Evolutionary conservation across 2,113 vertebrate genomes (phyloP).

Genomic region (Phalacrocorax aristotelis): DNA sequence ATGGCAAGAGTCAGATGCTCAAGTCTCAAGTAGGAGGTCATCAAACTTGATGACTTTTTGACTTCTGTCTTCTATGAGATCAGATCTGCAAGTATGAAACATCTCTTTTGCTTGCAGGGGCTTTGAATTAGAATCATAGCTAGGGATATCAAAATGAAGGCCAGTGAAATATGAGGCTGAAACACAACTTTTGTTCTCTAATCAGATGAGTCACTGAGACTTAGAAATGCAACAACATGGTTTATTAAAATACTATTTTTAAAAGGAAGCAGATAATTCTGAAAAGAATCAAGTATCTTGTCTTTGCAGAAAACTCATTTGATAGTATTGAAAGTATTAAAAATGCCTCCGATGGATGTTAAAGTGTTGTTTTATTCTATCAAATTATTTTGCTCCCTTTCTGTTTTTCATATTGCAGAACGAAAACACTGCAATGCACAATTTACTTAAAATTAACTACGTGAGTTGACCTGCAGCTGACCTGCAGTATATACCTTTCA

Average conservation of each 20-base stretch:
- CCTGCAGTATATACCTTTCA: neutral
- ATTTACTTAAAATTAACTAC: neutral
- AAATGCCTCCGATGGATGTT: neutral
- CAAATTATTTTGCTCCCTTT: neutral
- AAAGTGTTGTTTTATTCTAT: neutral
- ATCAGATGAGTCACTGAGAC: neutral
- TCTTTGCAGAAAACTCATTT: neutral
- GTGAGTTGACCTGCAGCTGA: neutral
- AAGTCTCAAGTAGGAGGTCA: neutral
- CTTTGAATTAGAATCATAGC: neutral
- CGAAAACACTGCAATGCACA: neutral
- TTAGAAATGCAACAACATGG: neutral
- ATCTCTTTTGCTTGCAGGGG: neutral
- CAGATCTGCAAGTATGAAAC: neutral
- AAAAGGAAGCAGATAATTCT: neutral
- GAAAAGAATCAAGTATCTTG: neutral
- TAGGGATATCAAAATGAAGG: neutral
- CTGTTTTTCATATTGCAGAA: neutral
- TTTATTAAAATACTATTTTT: conserved; percentile 1
- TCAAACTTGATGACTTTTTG: neutral
- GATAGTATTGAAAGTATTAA: neutral
- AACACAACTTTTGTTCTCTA: neutral
- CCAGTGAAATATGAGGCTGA: neutral
- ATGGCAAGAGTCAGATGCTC: neutral
- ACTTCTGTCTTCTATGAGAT: neutral